Evolutionary conservation across 2,888 invertebrate genomes (phyloP).

Genomic region (Aspidapion aeneum): DNA sequence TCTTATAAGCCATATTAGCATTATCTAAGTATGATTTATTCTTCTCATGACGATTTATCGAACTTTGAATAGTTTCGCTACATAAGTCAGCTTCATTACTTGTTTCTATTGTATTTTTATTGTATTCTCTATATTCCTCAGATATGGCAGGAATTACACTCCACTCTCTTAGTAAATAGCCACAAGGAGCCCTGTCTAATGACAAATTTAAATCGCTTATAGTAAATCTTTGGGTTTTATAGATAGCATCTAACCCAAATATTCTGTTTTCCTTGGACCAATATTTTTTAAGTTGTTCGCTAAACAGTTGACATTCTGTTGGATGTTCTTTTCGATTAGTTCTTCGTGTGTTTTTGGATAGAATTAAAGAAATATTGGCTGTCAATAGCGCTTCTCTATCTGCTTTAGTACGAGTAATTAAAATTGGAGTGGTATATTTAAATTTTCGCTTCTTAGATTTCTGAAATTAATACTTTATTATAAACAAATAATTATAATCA

Average conservation of each 20-base stretch:
- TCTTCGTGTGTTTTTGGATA: slow-evolving; percentile 20
- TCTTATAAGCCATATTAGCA: too few relatives aligned
- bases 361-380: slow-evolving; percentile 39
- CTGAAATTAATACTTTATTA: neutral
- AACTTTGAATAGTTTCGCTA: too few relatives aligned
- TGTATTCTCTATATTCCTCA: neutral
- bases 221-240: slow-evolving; percentile 22
- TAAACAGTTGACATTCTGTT: neutral
- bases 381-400: slow-evolving; percentile 40
- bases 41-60: too few relatives aligned
- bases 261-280: slow-evolving; percentile 7
- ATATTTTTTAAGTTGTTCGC: neutral
- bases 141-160: slow-evolving; percentile 57
- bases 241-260: slow-evolving; percentile 19
- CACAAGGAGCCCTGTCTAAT: slow-evolving; percentile 44
- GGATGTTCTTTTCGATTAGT: neutral
- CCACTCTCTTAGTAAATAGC: slow-evolving; percentile 60
- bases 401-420: slow-evolving; percentile 40
- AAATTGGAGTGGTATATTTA: slow-evolving; percentile 41
- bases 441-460: slow-evolving; percentile 21
- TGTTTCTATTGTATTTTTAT: too few relatives aligned
- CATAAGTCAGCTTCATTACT: too few relatives aligned
- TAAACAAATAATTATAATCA: neutral
- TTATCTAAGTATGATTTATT: too few relatives aligned
- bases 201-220: slow-evolving; percentile 42